Conservation (phyloP, 2,797 vertebrate species). For the Onychomys torridus region DNA sequence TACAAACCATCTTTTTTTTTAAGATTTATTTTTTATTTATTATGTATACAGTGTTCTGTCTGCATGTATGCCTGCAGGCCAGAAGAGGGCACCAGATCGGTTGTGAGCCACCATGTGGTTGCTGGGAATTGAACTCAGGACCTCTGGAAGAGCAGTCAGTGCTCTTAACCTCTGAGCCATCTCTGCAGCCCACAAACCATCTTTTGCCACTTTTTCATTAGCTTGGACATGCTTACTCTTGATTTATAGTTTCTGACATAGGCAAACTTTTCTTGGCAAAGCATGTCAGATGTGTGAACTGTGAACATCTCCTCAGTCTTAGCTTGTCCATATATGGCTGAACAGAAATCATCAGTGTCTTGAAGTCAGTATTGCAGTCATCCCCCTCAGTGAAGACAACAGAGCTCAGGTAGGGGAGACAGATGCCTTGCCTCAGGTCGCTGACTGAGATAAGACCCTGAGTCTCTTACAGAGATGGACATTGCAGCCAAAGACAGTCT, state of each 20-base stretch:
- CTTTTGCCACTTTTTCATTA: background rate
- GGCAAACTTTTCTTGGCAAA: background rate
- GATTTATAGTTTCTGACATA: background rate
- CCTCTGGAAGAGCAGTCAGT: no score
- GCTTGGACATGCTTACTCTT: background rate
- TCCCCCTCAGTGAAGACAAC: background rate
- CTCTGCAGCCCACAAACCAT: no score
- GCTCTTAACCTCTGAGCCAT: no score
- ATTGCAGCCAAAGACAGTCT: background rate
- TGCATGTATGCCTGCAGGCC: no score
- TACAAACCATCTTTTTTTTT: background rate
- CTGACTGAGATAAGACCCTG: fast-evolving
- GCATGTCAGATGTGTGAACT: fast-evolving
- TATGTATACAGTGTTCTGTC: no score
- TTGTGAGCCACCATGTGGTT: no score
- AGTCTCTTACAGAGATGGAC: background rate
- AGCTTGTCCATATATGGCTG: background rate
- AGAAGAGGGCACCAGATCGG: no score
- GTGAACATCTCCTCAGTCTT: background rate
- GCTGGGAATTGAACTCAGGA: no score
- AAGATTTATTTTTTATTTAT: no score
- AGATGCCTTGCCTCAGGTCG: background rate
- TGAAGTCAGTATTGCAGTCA: background rate
- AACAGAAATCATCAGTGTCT: background rate
- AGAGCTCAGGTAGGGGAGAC: background rate